Conservation (phyloP, 2,888 invertebrate genomes). For the Helobdella robusta region DNA sequence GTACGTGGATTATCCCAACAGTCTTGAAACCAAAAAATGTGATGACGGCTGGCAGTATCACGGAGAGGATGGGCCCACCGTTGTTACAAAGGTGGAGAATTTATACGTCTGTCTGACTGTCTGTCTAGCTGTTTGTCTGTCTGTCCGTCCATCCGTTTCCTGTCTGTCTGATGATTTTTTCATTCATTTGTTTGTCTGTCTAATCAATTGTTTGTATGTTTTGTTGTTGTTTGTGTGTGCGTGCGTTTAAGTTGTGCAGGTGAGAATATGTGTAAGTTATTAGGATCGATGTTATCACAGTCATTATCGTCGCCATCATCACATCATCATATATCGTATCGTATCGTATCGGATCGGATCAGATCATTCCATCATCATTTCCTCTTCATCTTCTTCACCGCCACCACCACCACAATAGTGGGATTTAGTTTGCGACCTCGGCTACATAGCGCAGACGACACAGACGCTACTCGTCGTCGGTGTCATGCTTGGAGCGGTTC, state of each 20-base stretch:
- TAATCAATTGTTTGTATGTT: neutral
- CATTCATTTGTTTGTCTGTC: too few relatives aligned
- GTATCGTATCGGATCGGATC: too few relatives aligned
- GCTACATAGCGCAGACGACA: constrained; percentile 33
- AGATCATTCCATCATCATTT: neutral
- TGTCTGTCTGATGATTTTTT: too few relatives aligned
- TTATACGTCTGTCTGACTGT: too few relatives aligned
- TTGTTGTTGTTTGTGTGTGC: neutral
- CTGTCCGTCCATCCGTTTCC: too few relatives aligned
- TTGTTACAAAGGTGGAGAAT: constrained; percentile 34
- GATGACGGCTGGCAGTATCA: constrained; percentile 32
- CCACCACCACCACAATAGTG: constrained; percentile 32
- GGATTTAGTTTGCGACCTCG: constrained; percentile 37
- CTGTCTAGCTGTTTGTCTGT: too few relatives aligned
- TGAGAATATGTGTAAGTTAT: neutral
- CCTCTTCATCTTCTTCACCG: neutral
- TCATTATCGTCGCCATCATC: neutral
- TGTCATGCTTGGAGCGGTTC: constrained; percentile 37
- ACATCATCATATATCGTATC: neutral
- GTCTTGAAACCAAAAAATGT: constrained; percentile 30
- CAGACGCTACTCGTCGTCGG: constrained; percentile 37
- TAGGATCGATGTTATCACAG: neutral
- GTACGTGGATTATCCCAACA: constrained; percentile 23
- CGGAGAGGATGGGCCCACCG: constrained; percentile 32
- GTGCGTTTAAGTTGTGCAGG: neutral